A percentile compares a stretch with the other conserved stretches of the same genome.
Evolutionary conservation across 2,888 invertebrate species (phyloP).

Genomic region (Torymus texanus): DNA sequence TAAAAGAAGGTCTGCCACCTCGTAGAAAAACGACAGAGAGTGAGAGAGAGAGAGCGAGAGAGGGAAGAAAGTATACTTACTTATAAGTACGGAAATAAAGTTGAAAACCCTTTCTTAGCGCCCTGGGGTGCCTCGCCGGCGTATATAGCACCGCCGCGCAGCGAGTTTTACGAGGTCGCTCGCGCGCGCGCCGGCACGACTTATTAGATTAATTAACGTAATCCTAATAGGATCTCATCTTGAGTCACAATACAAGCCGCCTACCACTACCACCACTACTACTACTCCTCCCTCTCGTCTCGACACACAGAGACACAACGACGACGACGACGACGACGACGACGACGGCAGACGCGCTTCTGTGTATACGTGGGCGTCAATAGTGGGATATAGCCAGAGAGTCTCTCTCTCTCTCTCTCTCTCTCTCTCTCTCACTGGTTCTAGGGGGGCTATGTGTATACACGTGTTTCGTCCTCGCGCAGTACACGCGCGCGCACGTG

Average conservation of each 20-base stretch:
- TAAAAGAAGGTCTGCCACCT: not conserved
- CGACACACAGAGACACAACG: too few species aligned
- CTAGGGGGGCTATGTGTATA: conserved; percentile 10
- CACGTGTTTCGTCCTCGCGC: conserved; percentile 40
- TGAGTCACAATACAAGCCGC: conserved; percentile 69
- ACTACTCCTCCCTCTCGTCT: conserved; percentile 57
- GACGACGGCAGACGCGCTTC: too few species aligned
- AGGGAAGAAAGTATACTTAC: not conserved
- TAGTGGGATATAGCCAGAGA: too few species aligned
- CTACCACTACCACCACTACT: conserved; percentile 38
- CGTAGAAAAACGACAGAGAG: too few species aligned
- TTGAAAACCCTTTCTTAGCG: conserved; percentile 44
- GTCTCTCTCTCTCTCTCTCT: conserved; percentile 9
- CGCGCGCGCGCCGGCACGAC: conserved; percentile 53
- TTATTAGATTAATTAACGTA: conserved; percentile 72
- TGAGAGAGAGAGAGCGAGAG: conserved; percentile 21
- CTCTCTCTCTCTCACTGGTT: conserved; percentile 3
- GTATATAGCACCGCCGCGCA: too few species aligned
- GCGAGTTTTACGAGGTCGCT: conserved; percentile 42
- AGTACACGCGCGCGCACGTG: not conserved
- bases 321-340: too few species aligned
- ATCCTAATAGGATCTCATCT: conserved; percentile 73
- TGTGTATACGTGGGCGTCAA: too few species aligned
- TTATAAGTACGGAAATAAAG: conserved; percentile 44
- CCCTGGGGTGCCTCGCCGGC: conserved; percentile 28